Percentiles rank a stretch among this genome's conserved stretches.
Evolutionary conservation across 2,113 vertebrate genomes (phyloP).

Genomic region (Maccullochella peelii): DNA sequence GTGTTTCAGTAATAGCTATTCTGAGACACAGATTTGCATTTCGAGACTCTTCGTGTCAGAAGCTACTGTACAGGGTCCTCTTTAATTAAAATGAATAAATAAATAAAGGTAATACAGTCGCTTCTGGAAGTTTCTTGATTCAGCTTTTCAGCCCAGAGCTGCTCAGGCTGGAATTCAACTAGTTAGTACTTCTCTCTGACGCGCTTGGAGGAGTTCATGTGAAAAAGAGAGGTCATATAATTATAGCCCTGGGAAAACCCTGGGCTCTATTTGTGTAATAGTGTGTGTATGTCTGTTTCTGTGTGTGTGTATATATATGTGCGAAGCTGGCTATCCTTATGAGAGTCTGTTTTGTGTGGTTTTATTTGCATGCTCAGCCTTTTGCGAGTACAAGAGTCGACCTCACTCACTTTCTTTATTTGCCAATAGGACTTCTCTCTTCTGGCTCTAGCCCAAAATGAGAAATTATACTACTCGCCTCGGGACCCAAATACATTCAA

Average conservation of each 20-base stretch:
- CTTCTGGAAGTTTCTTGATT: conserved; percentile 17
- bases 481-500: conserved; percentile 29
- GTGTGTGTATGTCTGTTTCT: conserved; percentile 5
- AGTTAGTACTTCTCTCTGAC: conserved; percentile 63
- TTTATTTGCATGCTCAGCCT: conserved; percentile 55
- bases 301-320: neutral
- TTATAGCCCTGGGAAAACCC: conserved; percentile 63
- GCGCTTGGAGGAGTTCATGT: conserved; percentile 48
- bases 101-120: neutral
- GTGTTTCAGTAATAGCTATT: neutral
- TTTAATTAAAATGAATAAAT: neutral
- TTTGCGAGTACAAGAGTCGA: conserved; percentile 22
- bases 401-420: conserved; percentile 42
- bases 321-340: conserved; percentile 5
- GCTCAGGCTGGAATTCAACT: conserved; percentile 41
- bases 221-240: conserved; percentile 63
- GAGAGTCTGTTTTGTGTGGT: conserved; percentile 24
- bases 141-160: conserved; percentile 33
- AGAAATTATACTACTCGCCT: conserved; percentile 35
- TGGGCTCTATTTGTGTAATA: conserved; percentile 25
- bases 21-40: neutral
- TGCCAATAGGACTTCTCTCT: conserved; percentile 10
- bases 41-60: neutral
- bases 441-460: neutral
- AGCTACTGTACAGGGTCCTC: neutral